Evolutionary conservation across 2,797 vertebrate species (phyloP), one percentile per base, ranked within the genome.

Genomic region (Sebastes iracundus): DNA sequence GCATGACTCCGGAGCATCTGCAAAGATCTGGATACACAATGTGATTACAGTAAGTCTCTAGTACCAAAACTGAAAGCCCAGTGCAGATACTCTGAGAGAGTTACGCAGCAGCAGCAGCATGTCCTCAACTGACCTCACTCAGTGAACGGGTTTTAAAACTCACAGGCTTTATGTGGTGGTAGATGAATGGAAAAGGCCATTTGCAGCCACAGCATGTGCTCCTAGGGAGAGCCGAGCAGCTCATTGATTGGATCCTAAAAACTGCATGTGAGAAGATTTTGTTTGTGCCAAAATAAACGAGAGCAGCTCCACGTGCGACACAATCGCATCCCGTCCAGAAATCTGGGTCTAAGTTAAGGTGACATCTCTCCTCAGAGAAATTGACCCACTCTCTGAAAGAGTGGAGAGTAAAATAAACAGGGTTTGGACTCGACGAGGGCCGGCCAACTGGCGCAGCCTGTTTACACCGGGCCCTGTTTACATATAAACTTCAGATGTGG

Each of bases 21-120:
- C 95, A 92, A 99, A 99, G 94, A 99, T 99, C 98, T 99, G 95
- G 82, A 94, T 83, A 67, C 79, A 88, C 58, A 90, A 83, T 64
- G 35, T 25, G 67, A 83, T 74, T 88, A 53, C 28, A 73, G 28
- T 73, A 18, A 82, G 88, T 72, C 69, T 86, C 76, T n/a, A 77
- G 20, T 53, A 53, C 33, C 66, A 68, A 0, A 56, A 83, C 53
- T 23, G 49, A 75, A 80, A 58, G 25, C 64, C 81, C 28, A 79
- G 64, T 33, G 59, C 67, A 85, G 56, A 78, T 59, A 72, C 28
- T 86, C 56, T 1, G 25, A 52, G 66, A 77, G 38, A 27, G 46
- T 38, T 13, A 64, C 81, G 83, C 72, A 68, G 77, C 61, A 82
- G 67, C 79, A 46, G 79, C 53, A 64, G 30, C 38, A 27, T 82